Base-by-base conservation (phyloP, 1,140 invertebrate genomes). In the Thaumatotibia leucotreta region DNA sequence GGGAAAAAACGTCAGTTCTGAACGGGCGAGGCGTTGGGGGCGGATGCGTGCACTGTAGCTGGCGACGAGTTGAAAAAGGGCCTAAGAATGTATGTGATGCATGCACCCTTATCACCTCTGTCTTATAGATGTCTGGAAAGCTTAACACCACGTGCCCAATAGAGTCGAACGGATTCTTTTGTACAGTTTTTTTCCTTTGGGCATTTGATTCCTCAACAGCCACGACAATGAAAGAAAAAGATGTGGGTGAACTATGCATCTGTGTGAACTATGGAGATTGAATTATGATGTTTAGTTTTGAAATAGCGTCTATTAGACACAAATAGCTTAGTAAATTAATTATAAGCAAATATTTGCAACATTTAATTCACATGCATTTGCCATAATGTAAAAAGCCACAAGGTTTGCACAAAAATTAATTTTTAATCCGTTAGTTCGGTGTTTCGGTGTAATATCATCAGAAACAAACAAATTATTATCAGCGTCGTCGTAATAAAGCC, bases 401-500 rank as follows among this genome's bases (percentile, higher is more conserved):
- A 45, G 20, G n/a, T 39, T 32, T 5, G 6, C 32, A 39, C n/a
- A 39, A 45, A 17, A 1, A 1, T 17, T 1, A 45, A 45, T 45
- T 45, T n/a, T n/a, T n/a, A 14, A 29, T 8, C 23, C 52, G 4
- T 29, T 58, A 58, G 29, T 58, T 58, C 52, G 27, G 29, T 58
- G 27, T 66, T 61, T 64, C 20, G 68, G 32, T 69, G 74, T 69
- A 74, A 77, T 74, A 68, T 75, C 69, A 73, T 79, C 63, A 50
- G 65, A 74, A 69, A 68, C 73, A 83, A 87, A 84, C 76, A 85
- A 85, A 82, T 86, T 84, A 82, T 86, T 80, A 79, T 83, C 77
- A 67, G 82, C 68, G 84, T 80, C 77, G 75, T 85, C 74, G 76
- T 82, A 88, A 89, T 87, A 88, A 83, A 86, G 79, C 72, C 73